These are phyloP conservation scores for Nannoperca obscura DNA, from an alignment of 2,797 vertebrate species.

Conservation along the genomic window DNA sequence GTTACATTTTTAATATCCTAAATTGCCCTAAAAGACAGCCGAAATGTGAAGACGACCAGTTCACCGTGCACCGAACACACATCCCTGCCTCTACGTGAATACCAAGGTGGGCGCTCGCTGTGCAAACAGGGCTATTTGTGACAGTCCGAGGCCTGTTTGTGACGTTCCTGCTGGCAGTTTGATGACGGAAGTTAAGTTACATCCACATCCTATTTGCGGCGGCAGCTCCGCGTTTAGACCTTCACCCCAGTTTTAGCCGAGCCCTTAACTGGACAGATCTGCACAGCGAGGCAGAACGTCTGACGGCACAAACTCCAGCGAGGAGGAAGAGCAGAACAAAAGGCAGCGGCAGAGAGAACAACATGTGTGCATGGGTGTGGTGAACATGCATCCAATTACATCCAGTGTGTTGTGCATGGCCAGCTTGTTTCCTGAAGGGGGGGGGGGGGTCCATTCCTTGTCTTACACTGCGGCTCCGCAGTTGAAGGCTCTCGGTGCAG, in stretches of 20 bases:
- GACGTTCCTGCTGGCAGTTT: constrained; percentile 58
- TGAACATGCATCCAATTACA: constrained; percentile 68
- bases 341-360: constrained; percentile 33
- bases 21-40: neutral
- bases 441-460: neutral
- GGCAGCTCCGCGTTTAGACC: constrained; percentile 42
- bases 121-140: constrained; percentile 69
- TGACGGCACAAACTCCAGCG: neutral
- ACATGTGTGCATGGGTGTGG: constrained; percentile 67
- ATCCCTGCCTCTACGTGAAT: constrained; percentile 45
- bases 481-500: constrained; percentile 41
- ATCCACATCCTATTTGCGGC: constrained; percentile 67
- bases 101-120: constrained; percentile 55
- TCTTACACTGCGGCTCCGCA: constrained; percentile 42
- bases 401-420: constrained; percentile 61
- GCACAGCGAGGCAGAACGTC: neutral
- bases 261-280: constrained; percentile 62
- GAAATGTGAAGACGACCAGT: neutral
- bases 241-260: constrained; percentile 27
- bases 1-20: neutral
- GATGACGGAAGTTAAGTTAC: constrained; percentile 66
- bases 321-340: constrained; percentile 12
- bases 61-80: constrained; percentile 9
- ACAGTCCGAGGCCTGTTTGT: constrained; percentile 58
- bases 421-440: constrained; percentile 46